phyloP scores from a whole-genome alignment of 2,888 invertebrate species.

The Chaetogeoica ovagalla region DNA sequence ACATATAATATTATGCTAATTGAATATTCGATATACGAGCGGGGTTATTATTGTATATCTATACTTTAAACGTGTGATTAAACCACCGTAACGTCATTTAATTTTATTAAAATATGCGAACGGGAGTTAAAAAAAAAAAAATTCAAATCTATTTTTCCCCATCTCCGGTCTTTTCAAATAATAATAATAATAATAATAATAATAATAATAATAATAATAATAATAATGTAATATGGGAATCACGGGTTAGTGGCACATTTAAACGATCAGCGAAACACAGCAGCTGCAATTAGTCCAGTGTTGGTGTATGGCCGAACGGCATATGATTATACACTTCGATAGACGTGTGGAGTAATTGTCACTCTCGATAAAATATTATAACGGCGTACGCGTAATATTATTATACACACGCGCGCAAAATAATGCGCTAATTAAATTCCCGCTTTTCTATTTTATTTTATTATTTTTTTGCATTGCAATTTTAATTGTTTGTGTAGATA shows the following conservation, averaged over 20 bases:
- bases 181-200: background rate
- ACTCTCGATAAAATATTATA: background rate
- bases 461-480: too few species aligned
- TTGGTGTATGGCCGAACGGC: background rate
- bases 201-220: background rate
- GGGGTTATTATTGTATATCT: background rate
- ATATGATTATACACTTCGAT: background rate
- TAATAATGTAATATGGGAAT: background rate
- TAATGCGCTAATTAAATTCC: too few species aligned
- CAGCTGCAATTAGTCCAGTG: conserved; percentile 15
- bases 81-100: background rate
- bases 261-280: background rate
- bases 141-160: background rate
- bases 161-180: background rate
- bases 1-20: too few species aligned
- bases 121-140: background rate
- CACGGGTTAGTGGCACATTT: conserved; percentile 22
- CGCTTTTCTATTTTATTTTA: too few species aligned
- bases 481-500: too few species aligned
- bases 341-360: too few species aligned
- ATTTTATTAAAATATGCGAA: conserved; percentile 16
- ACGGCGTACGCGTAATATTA: background rate
- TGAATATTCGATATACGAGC: too few species aligned
- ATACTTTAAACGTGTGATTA: background rate
- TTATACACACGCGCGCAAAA: too few species aligned